These are phyloP conservation scores for Microcebus murinus DNA, from an alignment of 2,113 vertebrate species.

Conservation along the genomic window DNA sequence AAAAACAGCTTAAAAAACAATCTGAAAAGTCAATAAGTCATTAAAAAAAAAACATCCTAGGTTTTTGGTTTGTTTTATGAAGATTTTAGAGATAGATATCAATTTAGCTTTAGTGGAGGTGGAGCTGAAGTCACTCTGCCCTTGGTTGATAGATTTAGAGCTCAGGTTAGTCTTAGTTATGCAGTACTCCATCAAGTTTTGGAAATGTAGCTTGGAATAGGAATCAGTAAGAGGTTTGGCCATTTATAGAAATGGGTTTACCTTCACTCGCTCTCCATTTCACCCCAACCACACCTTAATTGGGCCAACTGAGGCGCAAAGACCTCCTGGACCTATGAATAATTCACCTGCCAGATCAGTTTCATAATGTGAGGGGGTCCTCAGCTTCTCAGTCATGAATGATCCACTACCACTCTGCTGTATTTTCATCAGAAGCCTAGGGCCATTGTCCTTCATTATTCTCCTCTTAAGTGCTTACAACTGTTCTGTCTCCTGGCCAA, in stretches of 20 bases:
- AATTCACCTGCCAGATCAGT: not conserved
- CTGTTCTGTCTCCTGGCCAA: not conserved
- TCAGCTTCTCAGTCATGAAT: fast-evolving
- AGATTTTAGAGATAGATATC: slow-evolving; percentile 83
- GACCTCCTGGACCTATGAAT: not conserved
- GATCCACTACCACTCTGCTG: not conserved
- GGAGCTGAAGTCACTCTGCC: slow-evolving; percentile 73
- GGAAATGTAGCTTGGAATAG: not conserved
- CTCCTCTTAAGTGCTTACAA: not conserved
- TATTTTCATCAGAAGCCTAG: not conserved
- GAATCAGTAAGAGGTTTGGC: no score
- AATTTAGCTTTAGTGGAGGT: slow-evolving; percentile 77
- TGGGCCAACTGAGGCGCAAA: not conserved
- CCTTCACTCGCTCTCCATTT: not conserved
- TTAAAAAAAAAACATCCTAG: slow-evolving; percentile 85
- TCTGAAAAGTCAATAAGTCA: slow-evolving; percentile 91
- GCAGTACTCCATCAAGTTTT: not conserved
- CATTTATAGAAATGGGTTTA: not conserved
- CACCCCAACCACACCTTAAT: not conserved
- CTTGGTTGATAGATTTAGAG: not conserved
- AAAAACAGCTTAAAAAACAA: slow-evolving; percentile 98
- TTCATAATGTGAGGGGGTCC: not conserved
- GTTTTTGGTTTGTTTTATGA: slow-evolving; percentile 83
- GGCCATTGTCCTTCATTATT: not conserved
- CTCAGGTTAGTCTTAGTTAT: slow-evolving; percentile 51